Evolutionary conservation across 2,888 invertebrate genomes (phyloP), one percentile per base, ranked within the genome.

Genomic region (Argyresthia goedartella): DNA sequence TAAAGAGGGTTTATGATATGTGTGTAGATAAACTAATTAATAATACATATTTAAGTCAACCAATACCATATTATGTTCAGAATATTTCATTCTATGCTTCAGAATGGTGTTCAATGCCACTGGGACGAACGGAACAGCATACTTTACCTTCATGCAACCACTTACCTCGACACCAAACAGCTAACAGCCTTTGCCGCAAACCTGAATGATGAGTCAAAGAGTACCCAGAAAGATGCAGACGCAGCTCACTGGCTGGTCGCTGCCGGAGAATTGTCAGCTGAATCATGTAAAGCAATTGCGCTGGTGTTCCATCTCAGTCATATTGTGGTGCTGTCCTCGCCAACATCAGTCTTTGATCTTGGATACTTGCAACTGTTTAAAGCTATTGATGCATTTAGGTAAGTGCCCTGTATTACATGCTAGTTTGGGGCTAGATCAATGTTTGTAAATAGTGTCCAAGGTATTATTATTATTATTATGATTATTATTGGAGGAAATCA

Each of bases 221-320:
- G 87, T 57, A 69, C 73, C 0, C 75, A 81, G 35, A 77, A 78
- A 46, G 84, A 85, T 57, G 81, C 81, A 0, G 85, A 84, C 50
- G 73, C 81, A 9, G 72, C 77, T 0, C 71, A 93, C 67, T 94
- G 93, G 80, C 82, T 94, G 52, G 90, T 91, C 43, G 88, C 91
- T 1, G 74, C 81, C 0, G 87, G 87, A 0, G 84, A 87, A 55
- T 66, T 87, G 39, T 79, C 87, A 0, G 66, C 75, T 0, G 87
- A 87, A 13, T 73, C 87, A 1, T 93, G 95, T 14, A 91, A 91
- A 62, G 89, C 90, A 44, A 79, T 97, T 52, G 88, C 95, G 1
- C 84, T 95, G 55, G 81, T 95, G 13, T 92, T 95, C 68, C 92
- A 94, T 62, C 79, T 95, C 46, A 95, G 95, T 55, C 96, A 96